Evolutionary conservation across 2,888 invertebrate genomes (phyloP).

Genomic region (Agrochola litura): DNA sequence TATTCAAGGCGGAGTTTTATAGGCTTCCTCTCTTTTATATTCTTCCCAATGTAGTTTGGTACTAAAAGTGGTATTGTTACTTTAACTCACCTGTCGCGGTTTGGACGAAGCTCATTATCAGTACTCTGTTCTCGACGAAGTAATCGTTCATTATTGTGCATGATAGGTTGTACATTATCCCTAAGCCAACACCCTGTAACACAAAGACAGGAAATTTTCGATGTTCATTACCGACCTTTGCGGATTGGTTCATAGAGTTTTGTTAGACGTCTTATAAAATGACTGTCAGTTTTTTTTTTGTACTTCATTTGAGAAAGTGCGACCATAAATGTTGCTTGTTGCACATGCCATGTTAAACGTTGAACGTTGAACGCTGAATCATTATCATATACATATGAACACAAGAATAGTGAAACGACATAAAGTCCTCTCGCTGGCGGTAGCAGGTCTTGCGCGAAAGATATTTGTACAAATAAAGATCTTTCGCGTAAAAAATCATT

Average conservation of each 20-base stretch:
- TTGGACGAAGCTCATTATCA: slow-evolving; percentile 53
- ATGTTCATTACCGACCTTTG: background rate
- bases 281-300: background rate
- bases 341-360: too few relatives aligned
- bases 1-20: background rate
- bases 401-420: too few relatives aligned
- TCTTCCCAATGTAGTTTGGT: too few relatives aligned
- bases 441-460: too few relatives aligned
- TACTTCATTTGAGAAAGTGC: background rate
- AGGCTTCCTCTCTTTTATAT: background rate
- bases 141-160: slow-evolving; percentile 48
- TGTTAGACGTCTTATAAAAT: background rate
- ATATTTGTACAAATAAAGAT: too few relatives aligned
- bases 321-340: background rate
- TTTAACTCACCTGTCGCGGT: slow-evolving; percentile 44
- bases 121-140: slow-evolving; percentile 33
- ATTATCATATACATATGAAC: too few relatives aligned
- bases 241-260: background rate
- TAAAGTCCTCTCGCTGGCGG: too few relatives aligned
- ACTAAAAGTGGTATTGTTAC: too few relatives aligned
- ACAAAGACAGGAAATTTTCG: background rate
- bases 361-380: too few relatives aligned
- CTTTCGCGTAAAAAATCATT: too few relatives aligned
- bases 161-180: slow-evolving; percentile 39
- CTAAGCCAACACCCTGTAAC: slow-evolving; percentile 46